phyloP scores from a whole-genome alignment of 2,113 vertebrate species.

The Urocolius indicus region DNA sequence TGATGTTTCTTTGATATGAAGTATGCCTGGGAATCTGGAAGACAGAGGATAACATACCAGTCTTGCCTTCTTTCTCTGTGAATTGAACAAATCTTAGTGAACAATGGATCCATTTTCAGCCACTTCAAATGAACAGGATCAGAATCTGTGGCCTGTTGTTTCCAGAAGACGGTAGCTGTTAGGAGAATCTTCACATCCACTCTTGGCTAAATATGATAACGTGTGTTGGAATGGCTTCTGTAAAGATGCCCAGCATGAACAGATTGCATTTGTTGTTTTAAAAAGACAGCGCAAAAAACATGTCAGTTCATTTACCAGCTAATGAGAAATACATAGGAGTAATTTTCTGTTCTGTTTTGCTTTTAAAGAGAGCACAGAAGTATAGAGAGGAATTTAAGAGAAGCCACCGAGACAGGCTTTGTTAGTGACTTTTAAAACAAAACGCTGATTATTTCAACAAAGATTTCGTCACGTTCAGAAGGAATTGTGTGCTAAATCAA shows the following conservation, averaged over 20 bases:
- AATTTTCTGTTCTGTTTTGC: background rate
- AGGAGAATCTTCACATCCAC: background rate
- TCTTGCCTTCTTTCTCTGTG: background rate
- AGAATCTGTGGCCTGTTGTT: background rate
- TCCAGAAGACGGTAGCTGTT: background rate
- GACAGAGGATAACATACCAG: background rate
- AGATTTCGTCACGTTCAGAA: background rate
- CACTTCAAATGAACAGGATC: background rate
- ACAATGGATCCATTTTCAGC: background rate
- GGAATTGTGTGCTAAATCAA: background rate
- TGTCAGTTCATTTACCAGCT: background rate
- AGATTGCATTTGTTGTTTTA: background rate
- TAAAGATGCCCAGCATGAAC: background rate
- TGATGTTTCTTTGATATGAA: background rate
- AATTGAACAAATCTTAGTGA: background rate
- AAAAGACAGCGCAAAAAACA: background rate
- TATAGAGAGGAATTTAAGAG: background rate
- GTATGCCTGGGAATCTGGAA: background rate
- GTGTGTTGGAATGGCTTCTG: background rate
- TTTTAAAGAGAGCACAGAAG: background rate
- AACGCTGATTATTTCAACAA: background rate
- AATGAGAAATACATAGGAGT: background rate
- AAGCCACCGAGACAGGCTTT: background rate
- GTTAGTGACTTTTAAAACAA: background rate
- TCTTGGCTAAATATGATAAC: background rate